Evolutionary conservation across 2,888 invertebrate species (phyloP).

Genomic region (Tuta absoluta): DNA sequence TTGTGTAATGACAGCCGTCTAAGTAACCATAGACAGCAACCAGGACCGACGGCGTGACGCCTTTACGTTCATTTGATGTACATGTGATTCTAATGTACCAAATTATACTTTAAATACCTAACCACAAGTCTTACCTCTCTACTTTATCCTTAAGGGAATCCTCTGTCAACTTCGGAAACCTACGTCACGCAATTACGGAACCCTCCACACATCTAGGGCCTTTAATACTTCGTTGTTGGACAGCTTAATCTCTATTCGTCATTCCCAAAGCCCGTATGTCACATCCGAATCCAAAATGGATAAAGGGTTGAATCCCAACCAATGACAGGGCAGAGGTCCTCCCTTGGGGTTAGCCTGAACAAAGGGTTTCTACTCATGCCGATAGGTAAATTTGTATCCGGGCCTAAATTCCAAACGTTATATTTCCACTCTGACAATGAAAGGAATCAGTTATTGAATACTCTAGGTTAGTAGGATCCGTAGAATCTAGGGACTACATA

Average conservation of each 20-base stretch:
- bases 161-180: conserved; percentile 4
- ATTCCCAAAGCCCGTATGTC: conserved; percentile 5
- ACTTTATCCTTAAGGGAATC: too few relatives aligned
- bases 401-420: conserved; percentile 1
- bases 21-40: too few relatives aligned
- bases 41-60: too few relatives aligned
- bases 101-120: too few relatives aligned
- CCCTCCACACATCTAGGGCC: background rate
- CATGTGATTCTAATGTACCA: too few relatives aligned
- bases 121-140: too few relatives aligned
- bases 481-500: too few relatives aligned
- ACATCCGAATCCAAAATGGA: conserved; percentile 19
- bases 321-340: conserved; percentile 11
- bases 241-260: conserved; percentile 9
- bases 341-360: conserved; percentile 1
- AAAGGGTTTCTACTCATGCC: conserved; percentile 21
- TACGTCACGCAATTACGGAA: background rate
- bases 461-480: too few relatives aligned
- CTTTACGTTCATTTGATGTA: too few relatives aligned
- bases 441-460: too few relatives aligned
- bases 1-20: too few relatives aligned
- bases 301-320: conserved; percentile 9
- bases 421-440: background rate
- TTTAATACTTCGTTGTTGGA: background rate
- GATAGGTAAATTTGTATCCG: background rate